Percentiles rank a stretch among this genome's conserved stretches.
Evolutionary conservation across 2,113 vertebrate genomes (phyloP).

Genomic region (Leiothrix lutea): DNA sequence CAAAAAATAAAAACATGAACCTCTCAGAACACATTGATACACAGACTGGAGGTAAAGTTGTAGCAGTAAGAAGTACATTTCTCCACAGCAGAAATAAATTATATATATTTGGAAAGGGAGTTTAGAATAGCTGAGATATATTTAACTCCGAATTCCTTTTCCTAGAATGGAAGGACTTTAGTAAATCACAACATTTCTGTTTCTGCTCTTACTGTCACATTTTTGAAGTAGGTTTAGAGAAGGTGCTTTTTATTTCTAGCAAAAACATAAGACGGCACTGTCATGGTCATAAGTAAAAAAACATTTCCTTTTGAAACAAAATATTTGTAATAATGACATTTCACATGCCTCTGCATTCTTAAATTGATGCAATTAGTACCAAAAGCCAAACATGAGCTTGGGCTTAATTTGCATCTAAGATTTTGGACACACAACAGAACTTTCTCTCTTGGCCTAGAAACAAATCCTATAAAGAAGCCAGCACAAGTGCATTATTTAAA

Average conservation of each 20-base stretch:
- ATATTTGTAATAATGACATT: neutral
- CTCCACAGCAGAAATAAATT: neutral
- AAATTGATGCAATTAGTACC: neutral
- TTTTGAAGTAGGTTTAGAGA: neutral
- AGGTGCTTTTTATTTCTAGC: neutral
- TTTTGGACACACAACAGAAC: neutral
- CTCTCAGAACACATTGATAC: neutral
- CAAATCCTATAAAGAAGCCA: neutral
- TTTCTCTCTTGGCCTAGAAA: conserved; percentile 22
- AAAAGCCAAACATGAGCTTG: neutral
- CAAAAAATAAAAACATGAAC: neutral
- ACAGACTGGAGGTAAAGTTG: neutral
- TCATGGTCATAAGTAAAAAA: neutral
- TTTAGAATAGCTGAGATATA: neutral
- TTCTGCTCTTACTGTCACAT: neutral
- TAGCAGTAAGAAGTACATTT: neutral
- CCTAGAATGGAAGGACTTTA: neutral
- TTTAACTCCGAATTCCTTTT: neutral
- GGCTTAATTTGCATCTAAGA: neutral
- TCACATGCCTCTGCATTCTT: neutral
- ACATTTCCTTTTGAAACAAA: neutral
- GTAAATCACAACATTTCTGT: neutral
- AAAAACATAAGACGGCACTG: neutral
- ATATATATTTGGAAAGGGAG: neutral
- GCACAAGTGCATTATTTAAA: conserved; percentile 22